Base-by-base conservation (phyloP, 2,113 vertebrate species). In the Agelaius phoeniceus region DNA sequence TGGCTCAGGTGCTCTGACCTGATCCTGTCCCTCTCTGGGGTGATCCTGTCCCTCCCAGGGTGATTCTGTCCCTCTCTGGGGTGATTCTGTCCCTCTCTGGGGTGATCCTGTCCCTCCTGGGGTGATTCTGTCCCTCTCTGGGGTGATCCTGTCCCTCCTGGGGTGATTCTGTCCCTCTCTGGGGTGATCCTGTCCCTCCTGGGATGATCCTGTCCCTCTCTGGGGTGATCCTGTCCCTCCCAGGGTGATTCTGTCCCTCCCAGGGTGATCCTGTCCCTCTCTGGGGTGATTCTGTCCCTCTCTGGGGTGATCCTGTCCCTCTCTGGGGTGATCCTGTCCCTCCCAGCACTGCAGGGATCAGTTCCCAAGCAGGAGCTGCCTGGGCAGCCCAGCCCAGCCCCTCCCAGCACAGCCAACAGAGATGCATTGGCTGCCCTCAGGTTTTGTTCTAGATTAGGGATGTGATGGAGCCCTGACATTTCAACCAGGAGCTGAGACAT, bases 401-500 rank as follows among this genome's bases (percentile, higher is more conserved):
- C 46, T 46, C 35, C 4, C 66, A 55, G 16, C 28, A 3, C 11
- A 16, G 75, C 44, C 27, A 52, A 17, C 52, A 10, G 30, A n/a
- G 55, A 35, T 30, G 48, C 39, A 1, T 3, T 10, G 39, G 39
- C 22, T 78, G 61, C 71, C 71, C 28, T 67, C 31, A 4, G 75
- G 62, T 41, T 84, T 72, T 65, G 11, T 65, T 18, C 35, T 55
- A 78, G 58, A 20, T 68, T 26, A n/a, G 11, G 44, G 62, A 43
- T 1, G 0, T 48, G 46, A 67, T 8, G 27, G 57, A 96, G 62
- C 74, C 57, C 57, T 89, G 93, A 87, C 72, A 48, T 93, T 90
- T 89, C 73, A 87, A 1, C 78, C 67, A 37, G 59, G 66, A 87
- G 49, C 62, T 44, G 93, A 87, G 84, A 24, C 68, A 51, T 89